Evolutionary conservation across 2,113 vertebrate species (phyloP).

Genomic region (Phyllopteryx taeniolatus): DNA sequence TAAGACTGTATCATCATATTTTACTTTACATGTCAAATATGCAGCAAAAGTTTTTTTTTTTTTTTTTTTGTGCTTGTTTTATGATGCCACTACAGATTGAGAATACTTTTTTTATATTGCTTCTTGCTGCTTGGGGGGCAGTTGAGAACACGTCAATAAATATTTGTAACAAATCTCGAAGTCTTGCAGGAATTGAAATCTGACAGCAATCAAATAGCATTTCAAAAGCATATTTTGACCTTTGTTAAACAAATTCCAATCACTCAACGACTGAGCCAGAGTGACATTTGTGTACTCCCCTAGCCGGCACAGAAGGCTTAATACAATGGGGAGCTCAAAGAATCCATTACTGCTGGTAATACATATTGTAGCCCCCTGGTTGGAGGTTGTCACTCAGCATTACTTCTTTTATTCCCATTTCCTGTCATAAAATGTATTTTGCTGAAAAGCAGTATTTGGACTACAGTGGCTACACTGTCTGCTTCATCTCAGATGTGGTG

Average conservation of each 20-base stretch:
- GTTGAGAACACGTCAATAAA: neutral
- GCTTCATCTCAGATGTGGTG: slow-evolving; percentile 19
- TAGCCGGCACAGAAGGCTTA: slow-evolving; percentile 26
- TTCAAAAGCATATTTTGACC: neutral
- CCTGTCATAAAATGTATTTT: slow-evolving; percentile 50
- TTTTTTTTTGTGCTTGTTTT: too few relatives aligned
- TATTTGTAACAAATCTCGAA: neutral
- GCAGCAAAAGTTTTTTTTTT: too few relatives aligned
- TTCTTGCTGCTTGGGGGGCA: neutral
- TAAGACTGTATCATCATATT: too few relatives aligned
- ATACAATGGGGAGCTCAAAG: slow-evolving; percentile 38
- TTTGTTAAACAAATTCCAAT: slow-evolving; percentile 16
- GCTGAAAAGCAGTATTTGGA: slow-evolving; percentile 37
- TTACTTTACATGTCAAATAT: too few relatives aligned
- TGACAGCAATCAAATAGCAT: neutral
- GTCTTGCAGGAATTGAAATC: neutral
- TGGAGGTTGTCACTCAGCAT: slow-evolving; percentile 45
- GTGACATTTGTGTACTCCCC: slow-evolving; percentile 48
- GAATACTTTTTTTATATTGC: neutral
- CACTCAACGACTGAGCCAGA: slow-evolving; percentile 26
- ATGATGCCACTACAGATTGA: neutral
- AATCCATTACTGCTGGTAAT: slow-evolving; percentile 49
- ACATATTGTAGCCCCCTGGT: slow-evolving; percentile 34
- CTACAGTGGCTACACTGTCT: neutral
- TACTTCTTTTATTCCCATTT: slow-evolving; percentile 28